Conservation (phyloP, 1,140 invertebrate species). For the Alviniconcha marisindica region DNA sequence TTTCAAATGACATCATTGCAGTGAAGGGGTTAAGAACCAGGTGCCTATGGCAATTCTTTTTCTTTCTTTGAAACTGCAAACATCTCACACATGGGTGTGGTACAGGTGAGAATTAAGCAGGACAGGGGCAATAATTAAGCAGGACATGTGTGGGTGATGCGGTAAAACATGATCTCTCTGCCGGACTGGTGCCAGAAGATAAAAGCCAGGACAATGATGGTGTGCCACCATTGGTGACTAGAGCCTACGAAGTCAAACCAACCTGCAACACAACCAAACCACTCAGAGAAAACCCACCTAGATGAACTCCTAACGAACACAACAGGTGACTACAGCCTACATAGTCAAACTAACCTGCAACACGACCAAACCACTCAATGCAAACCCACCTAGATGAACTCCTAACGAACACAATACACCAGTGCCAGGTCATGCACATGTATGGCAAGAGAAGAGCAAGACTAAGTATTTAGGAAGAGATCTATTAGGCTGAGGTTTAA, state of each 20-base stretch:
- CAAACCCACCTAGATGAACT: too few species aligned
- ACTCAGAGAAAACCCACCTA: too few species aligned
- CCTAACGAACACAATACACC: not conserved
- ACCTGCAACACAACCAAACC: conserved; percentile 77
- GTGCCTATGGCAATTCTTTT: too few species aligned
- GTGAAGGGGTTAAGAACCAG: not conserved
- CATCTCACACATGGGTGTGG: too few species aligned
- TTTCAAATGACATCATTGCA: not conserved
- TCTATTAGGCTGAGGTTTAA: too few species aligned
- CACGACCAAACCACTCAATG: not conserved
- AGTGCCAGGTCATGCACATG: too few species aligned
- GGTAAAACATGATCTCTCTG: conserved; percentile 77
- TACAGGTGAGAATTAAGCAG: too few species aligned
- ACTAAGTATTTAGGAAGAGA: too few species aligned
- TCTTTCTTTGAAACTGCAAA: too few species aligned
- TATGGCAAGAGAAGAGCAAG: too few species aligned
- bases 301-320: not conserved
- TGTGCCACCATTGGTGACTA: conserved; percentile 98
- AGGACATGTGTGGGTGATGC: conserved; percentile 51
- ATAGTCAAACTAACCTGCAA: conserved; percentile 89
- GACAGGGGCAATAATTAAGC: conserved; percentile 12
- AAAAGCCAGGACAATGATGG: conserved; percentile 91
- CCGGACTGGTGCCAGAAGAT: conserved; percentile 97
- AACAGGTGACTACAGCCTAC: conserved; percentile 95
- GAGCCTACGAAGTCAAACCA: conserved; percentile 93